phyloP scores from a whole-genome alignment of 2,797 vertebrate genomes.

The Neosilurus mollespiculum region DNA sequence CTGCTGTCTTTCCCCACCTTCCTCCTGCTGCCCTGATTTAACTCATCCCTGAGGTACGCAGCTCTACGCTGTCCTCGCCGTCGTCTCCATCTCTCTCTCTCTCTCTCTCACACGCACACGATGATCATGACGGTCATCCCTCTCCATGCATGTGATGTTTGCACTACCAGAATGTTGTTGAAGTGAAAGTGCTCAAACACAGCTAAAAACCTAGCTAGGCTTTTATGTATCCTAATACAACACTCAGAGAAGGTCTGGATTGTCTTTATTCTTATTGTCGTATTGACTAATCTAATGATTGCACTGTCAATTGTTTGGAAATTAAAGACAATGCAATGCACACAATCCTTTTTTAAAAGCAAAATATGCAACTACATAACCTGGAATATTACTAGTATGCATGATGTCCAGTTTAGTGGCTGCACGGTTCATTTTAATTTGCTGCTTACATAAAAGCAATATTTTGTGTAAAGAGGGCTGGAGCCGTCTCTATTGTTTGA shows the following conservation, averaged over 20 bases:
- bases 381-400: background rate
- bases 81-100: constrained; percentile 14
- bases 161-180: constrained; percentile 54
- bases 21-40: constrained; percentile 69
- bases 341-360: too few relatives aligned
- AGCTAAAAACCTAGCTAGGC: background rate
- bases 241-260: background rate
- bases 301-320: background rate
- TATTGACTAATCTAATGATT: too few relatives aligned
- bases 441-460: background rate
- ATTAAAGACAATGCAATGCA: background rate
- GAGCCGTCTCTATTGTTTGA: too few relatives aligned
- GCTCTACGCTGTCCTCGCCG: constrained; percentile 65
- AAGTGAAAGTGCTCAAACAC: background rate
- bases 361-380: too few relatives aligned
- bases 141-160: constrained; percentile 65
- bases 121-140: constrained; percentile 45
- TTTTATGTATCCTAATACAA: background rate
- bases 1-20: constrained; percentile 61
- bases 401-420: background rate
- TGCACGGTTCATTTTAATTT: background rate
- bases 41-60: constrained; percentile 77
- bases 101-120: constrained; percentile 29
- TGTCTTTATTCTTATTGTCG: too few relatives aligned
- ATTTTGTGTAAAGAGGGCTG: background rate